Base-by-base conservation (phyloP, 1,140 invertebrate species). In the Phthorimaea operculella region DNA sequence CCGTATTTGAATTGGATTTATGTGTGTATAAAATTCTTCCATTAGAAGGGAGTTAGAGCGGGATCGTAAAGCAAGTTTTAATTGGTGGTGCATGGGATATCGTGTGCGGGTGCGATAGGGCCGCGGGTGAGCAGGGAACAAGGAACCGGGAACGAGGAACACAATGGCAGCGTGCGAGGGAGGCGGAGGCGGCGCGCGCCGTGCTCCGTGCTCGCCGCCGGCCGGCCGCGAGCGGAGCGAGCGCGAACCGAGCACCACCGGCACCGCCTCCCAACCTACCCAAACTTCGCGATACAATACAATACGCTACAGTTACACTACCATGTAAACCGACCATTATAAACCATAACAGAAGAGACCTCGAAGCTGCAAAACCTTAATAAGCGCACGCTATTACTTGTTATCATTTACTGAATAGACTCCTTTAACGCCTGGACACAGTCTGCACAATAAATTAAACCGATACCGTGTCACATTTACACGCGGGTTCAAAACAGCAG, bases 101-200 rank as follows among this genome's bases (percentile, higher is more conserved):
- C 52, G 60, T 45, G 50, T 57, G 62, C 58, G 59, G 55, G 42
- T 64, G 54, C 55, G 57, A 55, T 55, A 36, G 50, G 33, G 52
- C 53, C 33, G 53, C 49, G 14, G 44, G 45, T 14, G 17, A 42
- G 14, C 39, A 42, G 14, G 44, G 44, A 47, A 47, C 44, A 47
- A 17, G 44, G 44, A 47, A 47, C 44, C 11, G 44, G 44, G 44
- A 47, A 47, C 44, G 33, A 55, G 45, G 53, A 33, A 48, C 53
- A 55, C 80, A 81, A 81, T 79, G 67, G 70, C 73, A 62, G 64
- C 74, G 72, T 76, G 75, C 65, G 69, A 66, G 60, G 74, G 64
- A 74, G 76, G 76, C 76, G 78, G 76, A 67, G 68, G 68, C 64
- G 58, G 45, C 74, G 72, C 74, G 57, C 68, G 54, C 77, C 72